Percentiles rank a stretch among this genome's conserved stretches.
Evolutionary conservation across 2,888 invertebrate genomes (phyloP).

Genomic region (Villa cingulata): DNA sequence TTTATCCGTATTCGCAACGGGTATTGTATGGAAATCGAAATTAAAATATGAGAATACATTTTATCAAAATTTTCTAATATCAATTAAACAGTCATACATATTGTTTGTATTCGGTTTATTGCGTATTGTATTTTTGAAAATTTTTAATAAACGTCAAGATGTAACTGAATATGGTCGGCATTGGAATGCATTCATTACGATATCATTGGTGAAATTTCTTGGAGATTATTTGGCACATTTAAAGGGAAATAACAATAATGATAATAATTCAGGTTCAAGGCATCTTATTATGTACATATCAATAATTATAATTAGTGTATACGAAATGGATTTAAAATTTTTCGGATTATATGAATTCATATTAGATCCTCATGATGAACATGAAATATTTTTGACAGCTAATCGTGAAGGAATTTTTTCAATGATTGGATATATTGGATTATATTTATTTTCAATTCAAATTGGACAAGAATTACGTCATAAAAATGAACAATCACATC

Average conservation of each 20-base stretch:
- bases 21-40: constrained; percentile 31
- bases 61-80: too few relatives aligned
- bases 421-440: constrained; percentile 65
- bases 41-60: too few relatives aligned
- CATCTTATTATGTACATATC: too few relatives aligned
- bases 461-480: constrained; percentile 21
- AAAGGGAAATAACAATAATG: not conserved
- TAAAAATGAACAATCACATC: not conserved
- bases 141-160: constrained; percentile 72
- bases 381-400: constrained; percentile 54
- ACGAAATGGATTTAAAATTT: constrained; percentile 49
- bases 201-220: constrained; percentile 68
- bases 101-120: constrained; percentile 43
- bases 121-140: constrained; percentile 46
- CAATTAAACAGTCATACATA: not conserved
- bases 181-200: constrained; percentile 96
- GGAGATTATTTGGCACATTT: constrained; percentile 38
- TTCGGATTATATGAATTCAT: constrained; percentile 63
- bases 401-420: constrained; percentile 90
- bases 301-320: constrained; percentile 44
- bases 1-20: constrained; percentile 69
- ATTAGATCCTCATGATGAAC: constrained; percentile 40
- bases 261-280: constrained; percentile 31
- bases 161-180: constrained; percentile 90
- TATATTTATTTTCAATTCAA: constrained; percentile 64